Conservation (phyloP, 1,140 invertebrate genomes). For the Dolichoris vasculosae region DNA sequence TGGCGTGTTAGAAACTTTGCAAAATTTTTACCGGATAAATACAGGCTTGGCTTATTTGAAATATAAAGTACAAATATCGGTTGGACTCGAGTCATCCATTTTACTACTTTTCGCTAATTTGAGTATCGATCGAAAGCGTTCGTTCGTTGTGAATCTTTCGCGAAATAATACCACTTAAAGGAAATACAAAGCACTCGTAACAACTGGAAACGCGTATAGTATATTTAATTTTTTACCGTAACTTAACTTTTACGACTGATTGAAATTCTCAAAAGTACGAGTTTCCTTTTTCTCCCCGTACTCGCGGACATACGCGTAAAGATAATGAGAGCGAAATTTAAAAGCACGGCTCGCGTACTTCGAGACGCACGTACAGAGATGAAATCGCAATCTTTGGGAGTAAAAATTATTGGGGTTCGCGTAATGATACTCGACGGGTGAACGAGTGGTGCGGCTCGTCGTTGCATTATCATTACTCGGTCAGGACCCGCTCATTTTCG, state of each 20-base stretch:
- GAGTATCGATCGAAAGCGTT: background rate
- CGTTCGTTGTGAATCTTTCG: background rate
- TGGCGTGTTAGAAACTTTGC: background rate
- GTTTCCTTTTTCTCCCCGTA: background rate
- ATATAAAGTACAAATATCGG: background rate
- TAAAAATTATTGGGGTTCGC: constrained; percentile 45
- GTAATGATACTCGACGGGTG: constrained; percentile 27
- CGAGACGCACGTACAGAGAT: background rate
- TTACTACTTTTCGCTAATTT: background rate
- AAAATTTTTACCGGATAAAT: background rate
- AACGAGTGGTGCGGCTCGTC: constrained; percentile 22
- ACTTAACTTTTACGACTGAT: constrained; percentile 32
- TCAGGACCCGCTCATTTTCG: constrained; percentile 38
- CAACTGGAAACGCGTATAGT: background rate
- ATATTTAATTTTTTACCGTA: background rate
- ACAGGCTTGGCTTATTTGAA: background rate
- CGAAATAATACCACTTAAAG: background rate
- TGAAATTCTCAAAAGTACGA: constrained; percentile 13
- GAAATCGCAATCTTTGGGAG: constrained; percentile 42
- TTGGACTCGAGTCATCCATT: background rate
- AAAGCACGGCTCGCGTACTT: background rate
- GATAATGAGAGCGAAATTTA: constrained; percentile 28
- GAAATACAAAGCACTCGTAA: constrained; percentile 18
- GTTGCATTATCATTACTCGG: constrained; percentile 40
- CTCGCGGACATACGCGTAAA: background rate